Evolutionary conservation across 2,797 vertebrate genomes (phyloP).

Genomic region (Muscicapa comitata): DNA sequence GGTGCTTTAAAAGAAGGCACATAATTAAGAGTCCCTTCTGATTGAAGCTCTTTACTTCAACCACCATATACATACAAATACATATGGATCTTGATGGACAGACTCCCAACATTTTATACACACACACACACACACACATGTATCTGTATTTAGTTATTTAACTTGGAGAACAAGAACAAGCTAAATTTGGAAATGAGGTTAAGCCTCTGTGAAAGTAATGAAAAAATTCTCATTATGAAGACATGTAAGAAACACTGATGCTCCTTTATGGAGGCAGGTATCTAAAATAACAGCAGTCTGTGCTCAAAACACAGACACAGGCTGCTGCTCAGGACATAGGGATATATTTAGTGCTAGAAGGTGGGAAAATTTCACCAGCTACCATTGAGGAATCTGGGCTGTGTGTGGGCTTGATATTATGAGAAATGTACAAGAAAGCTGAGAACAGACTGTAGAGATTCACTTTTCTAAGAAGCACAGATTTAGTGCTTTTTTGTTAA

Average conservation of each 20-base stretch:
- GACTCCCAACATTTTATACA: not conserved
- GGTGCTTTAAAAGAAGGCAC: not conserved
- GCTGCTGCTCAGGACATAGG: not conserved
- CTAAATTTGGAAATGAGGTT: conserved; percentile 17
- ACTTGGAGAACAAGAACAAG: not conserved
- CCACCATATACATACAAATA: not conserved
- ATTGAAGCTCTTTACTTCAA: not conserved
- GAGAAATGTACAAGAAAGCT: conserved; percentile 21
- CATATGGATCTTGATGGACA: not conserved
- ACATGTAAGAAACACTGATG: not conserved
- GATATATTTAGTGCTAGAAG: conserved; percentile 17
- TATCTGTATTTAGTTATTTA: not conserved
- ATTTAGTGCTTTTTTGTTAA: not conserved
- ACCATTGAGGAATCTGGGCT: conserved; percentile 29
- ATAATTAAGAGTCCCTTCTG: not conserved
- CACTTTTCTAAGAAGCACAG: not conserved
- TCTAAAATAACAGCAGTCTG: conserved; percentile 16
- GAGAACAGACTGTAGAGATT: not conserved
- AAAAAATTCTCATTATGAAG: not conserved
- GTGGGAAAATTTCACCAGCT: not conserved
- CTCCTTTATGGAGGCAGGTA: not conserved
- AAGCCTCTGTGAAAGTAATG: not conserved
- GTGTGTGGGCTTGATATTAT: conserved; percentile 3
- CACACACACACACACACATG: not conserved
- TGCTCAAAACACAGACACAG: not conserved